Conservation (phyloP, 1,140 invertebrate genomes). For the Drosophila ambigua region DNA sequence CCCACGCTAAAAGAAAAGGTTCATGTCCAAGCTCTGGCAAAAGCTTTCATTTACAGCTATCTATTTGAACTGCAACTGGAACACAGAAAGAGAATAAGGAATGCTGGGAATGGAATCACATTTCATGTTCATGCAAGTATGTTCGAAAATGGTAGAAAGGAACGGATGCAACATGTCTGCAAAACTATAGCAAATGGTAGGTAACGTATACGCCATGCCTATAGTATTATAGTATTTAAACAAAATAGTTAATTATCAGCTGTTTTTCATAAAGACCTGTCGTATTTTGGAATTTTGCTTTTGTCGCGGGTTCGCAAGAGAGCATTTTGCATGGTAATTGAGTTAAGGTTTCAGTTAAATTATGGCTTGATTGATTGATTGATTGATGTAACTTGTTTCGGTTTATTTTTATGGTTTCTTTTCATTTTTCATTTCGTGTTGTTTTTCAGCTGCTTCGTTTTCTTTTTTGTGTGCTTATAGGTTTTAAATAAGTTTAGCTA, state of each 20-base stretch:
- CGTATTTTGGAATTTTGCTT: background rate
- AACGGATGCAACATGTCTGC: no score
- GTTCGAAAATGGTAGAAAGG: no score
- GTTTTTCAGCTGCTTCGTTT: slow-evolving; percentile 24
- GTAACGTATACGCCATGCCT: no score
- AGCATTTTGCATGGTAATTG: background rate
- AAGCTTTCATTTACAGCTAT: slow-evolving; percentile 2
- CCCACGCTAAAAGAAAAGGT: background rate
- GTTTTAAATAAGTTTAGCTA: slow-evolving; percentile 78
- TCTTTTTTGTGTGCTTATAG: slow-evolving; percentile 17
- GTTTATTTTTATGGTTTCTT: slow-evolving; percentile 22
- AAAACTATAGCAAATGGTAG: no score
- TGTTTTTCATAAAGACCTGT: background rate
- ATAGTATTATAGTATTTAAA: no score
- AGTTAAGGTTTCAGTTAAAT: slow-evolving; percentile 14
- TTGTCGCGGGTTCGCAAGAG: background rate
- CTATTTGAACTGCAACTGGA: background rate
- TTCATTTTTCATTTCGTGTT: background rate
- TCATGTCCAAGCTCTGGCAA: background rate
- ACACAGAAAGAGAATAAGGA: background rate
- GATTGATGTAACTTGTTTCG: slow-evolving; percentile 19
- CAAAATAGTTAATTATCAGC: no score
- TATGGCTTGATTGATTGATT: slow-evolving; percentile 46
- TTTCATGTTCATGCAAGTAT: no score
- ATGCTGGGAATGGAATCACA: no score